Percentiles rank a stretch among this genome's conserved stretches.
Evolutionary conservation across 2,888 invertebrate species (phyloP).

Genomic region (Pantelozetes paolii): DNA sequence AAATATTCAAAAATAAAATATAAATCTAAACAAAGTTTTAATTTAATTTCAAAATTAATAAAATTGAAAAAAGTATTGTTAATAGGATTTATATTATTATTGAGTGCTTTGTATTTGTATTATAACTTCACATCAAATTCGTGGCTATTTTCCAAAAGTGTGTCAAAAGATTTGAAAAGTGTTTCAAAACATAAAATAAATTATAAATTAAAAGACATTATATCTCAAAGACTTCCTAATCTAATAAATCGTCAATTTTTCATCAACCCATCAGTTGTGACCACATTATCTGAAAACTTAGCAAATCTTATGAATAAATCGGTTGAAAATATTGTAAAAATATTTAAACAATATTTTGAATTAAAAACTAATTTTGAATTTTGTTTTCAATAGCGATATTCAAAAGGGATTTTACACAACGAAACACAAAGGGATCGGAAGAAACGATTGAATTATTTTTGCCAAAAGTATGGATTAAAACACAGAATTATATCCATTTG

Average conservation of each 20-base stretch:
- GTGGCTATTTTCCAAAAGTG: not conserved
- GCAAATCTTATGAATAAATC: not conserved
- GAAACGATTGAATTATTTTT: conserved; percentile 4
- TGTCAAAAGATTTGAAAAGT: not conserved
- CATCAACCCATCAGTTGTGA: not conserved
- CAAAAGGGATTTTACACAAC: not conserved
- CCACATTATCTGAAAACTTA: not conserved
- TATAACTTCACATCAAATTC: not conserved
- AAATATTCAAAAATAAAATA: not conserved
- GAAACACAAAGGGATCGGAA: conserved; percentile 1
- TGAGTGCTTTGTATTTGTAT: not conserved
- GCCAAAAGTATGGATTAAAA: conserved; percentile 17
- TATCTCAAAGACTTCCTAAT: conserved; percentile 5
- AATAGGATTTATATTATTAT: not conserved
- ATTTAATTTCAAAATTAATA: not conserved
- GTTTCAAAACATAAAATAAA: not conserved
- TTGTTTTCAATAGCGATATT: not conserved
- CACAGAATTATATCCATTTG: conserved; percentile 38
- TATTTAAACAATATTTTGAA: not conserved
- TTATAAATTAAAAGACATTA: not conserved
- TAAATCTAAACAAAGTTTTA: not conserved
- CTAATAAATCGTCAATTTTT: not conserved
- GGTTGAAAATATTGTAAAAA: not conserved
- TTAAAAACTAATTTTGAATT: not conserved
- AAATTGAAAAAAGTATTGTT: not conserved